Percentiles rank a stretch among this genome's conserved stretches.
phyloP scores from a whole-genome alignment of 2,797 vertebrate species.

The Syndactyla subalaris region DNA sequence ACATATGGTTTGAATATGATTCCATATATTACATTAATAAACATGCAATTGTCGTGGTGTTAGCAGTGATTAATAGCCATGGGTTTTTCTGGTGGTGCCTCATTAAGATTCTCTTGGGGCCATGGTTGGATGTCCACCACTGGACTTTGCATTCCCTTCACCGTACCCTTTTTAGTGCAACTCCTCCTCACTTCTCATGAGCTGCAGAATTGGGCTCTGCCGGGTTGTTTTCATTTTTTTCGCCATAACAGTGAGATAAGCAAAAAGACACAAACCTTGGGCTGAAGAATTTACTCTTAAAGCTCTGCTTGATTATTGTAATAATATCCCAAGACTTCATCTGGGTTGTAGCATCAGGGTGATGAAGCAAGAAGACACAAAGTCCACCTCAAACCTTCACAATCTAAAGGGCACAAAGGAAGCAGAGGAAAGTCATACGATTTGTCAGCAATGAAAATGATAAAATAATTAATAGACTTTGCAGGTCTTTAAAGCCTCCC shows the following conservation, averaged over 20 bases:
- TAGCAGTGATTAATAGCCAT: conserved; percentile 12
- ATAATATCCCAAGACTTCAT: not conserved
- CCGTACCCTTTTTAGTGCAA: not conserved
- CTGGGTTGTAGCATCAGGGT: not conserved
- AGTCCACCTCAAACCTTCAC: rapidly evolving
- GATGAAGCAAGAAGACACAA: not conserved
- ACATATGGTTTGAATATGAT: conserved; percentile 1
- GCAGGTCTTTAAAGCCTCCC: not conserved
- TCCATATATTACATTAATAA: not conserved
- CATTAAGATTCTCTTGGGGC: not conserved
- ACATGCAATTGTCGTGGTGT: not conserved
- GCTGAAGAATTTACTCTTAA: not conserved
- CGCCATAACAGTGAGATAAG: not conserved
- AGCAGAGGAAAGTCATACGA: not conserved
- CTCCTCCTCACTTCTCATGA: not conserved
- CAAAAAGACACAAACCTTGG: not conserved
- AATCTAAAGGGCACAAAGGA: not conserved
- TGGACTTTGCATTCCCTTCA: not conserved
- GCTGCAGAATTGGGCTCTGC: not conserved
- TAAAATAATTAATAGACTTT: conserved; percentile 21
- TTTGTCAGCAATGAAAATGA: not conserved
- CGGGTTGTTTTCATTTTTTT: not conserved
- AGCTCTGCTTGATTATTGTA: not conserved
- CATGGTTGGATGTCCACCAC: not conserved
- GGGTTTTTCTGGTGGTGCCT: not conserved